Evolutionary conservation across 1,140 invertebrate species (phyloP).

Genomic region (Orussus abietinus): DNA sequence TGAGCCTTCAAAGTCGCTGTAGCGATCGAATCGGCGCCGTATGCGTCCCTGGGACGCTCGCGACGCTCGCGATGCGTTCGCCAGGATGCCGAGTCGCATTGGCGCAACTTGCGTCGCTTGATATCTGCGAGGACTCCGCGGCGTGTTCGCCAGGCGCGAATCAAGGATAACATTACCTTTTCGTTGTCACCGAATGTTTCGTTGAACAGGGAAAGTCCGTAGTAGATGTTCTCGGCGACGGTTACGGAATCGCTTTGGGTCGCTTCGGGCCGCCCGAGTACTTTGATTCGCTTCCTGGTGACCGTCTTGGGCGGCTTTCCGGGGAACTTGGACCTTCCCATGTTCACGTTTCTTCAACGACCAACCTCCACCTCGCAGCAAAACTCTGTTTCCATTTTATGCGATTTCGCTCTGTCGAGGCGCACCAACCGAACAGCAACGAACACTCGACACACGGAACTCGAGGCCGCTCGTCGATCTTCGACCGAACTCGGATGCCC

Average conservation of each 20-base stretch:
- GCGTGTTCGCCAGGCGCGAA: constrained; percentile 7
- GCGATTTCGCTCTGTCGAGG: constrained; percentile 35
- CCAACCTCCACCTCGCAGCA: constrained; percentile 34
- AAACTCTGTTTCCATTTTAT: constrained; percentile 44
- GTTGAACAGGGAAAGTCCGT: constrained; percentile 49
- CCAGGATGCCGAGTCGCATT: too few relatives aligned
- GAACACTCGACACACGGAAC: constrained; percentile 24
- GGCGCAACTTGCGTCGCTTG: background rate
- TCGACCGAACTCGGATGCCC: constrained; percentile 21
- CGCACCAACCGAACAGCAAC: constrained; percentile 35
- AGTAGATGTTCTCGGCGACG: constrained; percentile 55
- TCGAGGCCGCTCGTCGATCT: constrained; percentile 16
- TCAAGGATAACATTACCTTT: constrained; percentile 36
- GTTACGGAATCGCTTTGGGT: constrained; percentile 52
- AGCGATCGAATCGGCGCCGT: constrained; percentile 22
- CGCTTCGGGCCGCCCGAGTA: constrained; percentile 60
- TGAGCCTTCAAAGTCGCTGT: constrained; percentile 20
- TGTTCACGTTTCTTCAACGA: constrained; percentile 48
- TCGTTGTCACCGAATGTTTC: constrained; percentile 46
- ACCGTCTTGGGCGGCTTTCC: constrained; percentile 80
- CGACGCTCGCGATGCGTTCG: too few relatives aligned
- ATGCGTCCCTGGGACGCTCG: constrained; percentile 22
- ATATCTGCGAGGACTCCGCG: background rate
- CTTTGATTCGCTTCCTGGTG: constrained; percentile 76
- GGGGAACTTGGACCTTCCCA: constrained; percentile 73